Evolutionary conservation across 2,797 vertebrate genomes (phyloP), one percentile per base, ranked within the genome.

Genomic region (Paramormyrops hopkinsi): DNA sequence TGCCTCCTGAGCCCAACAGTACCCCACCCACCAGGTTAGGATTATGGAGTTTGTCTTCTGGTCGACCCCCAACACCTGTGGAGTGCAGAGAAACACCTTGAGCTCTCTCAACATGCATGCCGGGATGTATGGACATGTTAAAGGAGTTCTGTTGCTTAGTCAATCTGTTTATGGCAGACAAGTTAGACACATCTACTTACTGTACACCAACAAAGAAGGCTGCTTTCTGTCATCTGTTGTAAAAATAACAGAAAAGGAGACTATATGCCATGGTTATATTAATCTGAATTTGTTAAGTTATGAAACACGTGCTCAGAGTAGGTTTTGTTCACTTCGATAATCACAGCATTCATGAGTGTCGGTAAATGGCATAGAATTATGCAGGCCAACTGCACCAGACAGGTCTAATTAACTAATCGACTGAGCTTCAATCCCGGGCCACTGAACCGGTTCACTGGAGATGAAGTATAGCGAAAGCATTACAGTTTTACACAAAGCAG

Each of bases 1-100:
- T 93, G 8, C 92, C 41, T 46, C 76, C 76, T 46, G 76, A 82
- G 8, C 41, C 76, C 17, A 44, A 44, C 6, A 82, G 19, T 11
- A 82, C 2, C 37, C 76, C 41, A n/a, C 37, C 41, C 41, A 46
- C 3, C 8, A 82, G 37, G 76, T 44, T 44, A n/a, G 41, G 8
- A 17, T 44, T 79, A 41, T n/a, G 33, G 33, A n/a, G 14, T 7
- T 44, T 44, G 37, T 79, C 37, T 44, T 79, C 73, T 44, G 73
- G 33, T 44, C 3, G 73, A 44, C 73, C 73, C 5, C 37, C 73
- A 44, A 79, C 37, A 79, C 25, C 73, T 79, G 37, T 3, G 37
- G 37, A 79, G 37, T 44, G 37, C 14, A 79, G 37, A 79, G 17
- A 79, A 79, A 79, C 37, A 79, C 73, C 37, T n/a, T 79, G 17